Conservation (phyloP, 2,113 vertebrate species). For the Leucopternis melanops region DNA sequence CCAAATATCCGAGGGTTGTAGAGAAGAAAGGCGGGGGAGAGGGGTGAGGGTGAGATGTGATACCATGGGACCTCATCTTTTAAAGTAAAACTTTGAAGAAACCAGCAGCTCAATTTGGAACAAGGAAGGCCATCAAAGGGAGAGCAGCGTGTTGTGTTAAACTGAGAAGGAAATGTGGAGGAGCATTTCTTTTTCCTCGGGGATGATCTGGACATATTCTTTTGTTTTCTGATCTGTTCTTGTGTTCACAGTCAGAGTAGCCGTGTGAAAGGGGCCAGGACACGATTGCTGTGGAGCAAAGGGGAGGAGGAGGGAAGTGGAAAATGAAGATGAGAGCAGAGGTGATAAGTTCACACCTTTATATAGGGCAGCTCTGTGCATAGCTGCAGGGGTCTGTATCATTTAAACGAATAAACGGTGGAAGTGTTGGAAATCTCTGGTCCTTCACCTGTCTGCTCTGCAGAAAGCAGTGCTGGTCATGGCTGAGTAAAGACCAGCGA, state of each 20-base stretch:
- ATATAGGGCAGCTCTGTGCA: conserved; percentile 42
- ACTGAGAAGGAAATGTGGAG: background rate
- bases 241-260: conserved; percentile 27
- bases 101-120: conserved; percentile 17
- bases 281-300: background rate
- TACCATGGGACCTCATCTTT: background rate
- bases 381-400: conserved; percentile 10
- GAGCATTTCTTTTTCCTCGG: background rate
- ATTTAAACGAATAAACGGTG: background rate
- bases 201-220: conserved; percentile 4
- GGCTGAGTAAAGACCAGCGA: background rate
- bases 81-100: conserved; percentile 34
- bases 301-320: conserved; percentile 11
- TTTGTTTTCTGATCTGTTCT: conserved; percentile 50
- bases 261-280: conserved; percentile 10
- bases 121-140: conserved; percentile 17
- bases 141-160: background rate
- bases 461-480: background rate
- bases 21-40: background rate
- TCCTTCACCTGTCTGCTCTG: background rate
- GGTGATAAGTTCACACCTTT: conserved; percentile 62
- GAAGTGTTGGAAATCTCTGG: conserved; percentile 22
- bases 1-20: background rate
- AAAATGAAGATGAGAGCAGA: conserved; percentile 48
- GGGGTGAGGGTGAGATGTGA: background rate